A percentile compares a stretch with the other conserved stretches of the same genome.
Conservation (phyloP, 2,113 vertebrate genomes). For the Macroglossus sobrinus region DNA sequence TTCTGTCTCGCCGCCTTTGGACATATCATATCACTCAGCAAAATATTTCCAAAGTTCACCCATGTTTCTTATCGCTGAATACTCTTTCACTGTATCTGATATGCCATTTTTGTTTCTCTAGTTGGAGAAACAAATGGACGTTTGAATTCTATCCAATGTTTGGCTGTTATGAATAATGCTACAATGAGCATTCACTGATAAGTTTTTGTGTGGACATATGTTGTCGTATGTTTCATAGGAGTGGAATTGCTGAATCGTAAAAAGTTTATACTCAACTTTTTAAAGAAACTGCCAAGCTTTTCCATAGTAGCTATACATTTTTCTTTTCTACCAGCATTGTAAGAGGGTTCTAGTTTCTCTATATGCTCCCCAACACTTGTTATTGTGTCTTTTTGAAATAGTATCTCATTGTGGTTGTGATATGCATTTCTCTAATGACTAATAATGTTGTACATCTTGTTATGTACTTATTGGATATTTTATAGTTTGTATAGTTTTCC, state of each 20-base stretch:
- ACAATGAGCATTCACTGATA: not conserved
- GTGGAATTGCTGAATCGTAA: not conserved
- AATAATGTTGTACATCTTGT: not conserved
- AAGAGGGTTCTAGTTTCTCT: not conserved
- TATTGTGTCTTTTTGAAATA: not conserved
- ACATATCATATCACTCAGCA: not conserved
- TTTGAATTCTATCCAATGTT: not conserved
- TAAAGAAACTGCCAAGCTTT: not conserved
- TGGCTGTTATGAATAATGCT: not conserved
- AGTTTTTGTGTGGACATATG: not conserved
- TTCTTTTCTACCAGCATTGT: not conserved
- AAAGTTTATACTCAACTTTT: not conserved
- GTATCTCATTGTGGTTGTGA: not conserved
- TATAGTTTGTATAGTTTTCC: not conserved
- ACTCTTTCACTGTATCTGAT: not conserved
- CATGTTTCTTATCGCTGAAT: not conserved
- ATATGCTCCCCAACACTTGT: not conserved
- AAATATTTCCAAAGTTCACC: not conserved
- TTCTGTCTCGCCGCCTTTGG: not conserved
- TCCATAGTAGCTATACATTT: not conserved
- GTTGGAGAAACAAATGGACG: not conserved
- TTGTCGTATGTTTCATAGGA: not conserved
- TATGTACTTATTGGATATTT: not conserved
- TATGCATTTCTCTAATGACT: not conserved
- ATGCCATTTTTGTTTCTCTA: not conserved